Percentiles rank a stretch among this genome's conserved stretches.
phyloP scores from a whole-genome alignment of 2,888 invertebrate species.

The Thysanoteuthis rhombus region DNA sequence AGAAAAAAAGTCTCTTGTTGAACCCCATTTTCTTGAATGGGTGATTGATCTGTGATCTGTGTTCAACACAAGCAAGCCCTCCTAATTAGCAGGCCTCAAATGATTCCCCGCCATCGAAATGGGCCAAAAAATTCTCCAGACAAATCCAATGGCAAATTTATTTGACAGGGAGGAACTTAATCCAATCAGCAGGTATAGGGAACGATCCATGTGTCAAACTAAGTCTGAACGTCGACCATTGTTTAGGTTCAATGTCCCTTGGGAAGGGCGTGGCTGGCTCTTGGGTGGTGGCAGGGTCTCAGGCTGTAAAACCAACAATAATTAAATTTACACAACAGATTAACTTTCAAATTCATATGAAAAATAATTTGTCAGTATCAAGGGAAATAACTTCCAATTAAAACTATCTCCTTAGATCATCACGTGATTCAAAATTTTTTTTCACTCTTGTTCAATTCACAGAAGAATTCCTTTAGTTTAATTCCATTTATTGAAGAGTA shows the following conservation, averaged over 20 bases:
- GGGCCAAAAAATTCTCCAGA: neutral
- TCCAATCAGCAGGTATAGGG: neutral
- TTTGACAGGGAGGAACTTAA: neutral
- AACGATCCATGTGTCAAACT: slow-evolving; percentile 21
- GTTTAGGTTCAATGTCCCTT: neutral
- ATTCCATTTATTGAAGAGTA: no score
- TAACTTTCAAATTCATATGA: neutral
- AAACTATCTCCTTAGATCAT: no score
- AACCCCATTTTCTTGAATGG: neutral
- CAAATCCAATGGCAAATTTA: neutral
- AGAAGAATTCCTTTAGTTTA: no score
- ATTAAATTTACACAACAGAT: neutral
- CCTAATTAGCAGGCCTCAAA: neutral
- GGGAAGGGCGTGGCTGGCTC: neutral
- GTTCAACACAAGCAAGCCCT: slow-evolving; percentile 12
- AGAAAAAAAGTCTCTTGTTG: neutral
- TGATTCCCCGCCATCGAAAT: neutral
- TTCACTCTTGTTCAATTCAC: no score
- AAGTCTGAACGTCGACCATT: slow-evolving; percentile 23
- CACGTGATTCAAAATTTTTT: no score
- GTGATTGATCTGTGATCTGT: neutral
- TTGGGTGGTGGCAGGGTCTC: slow-evolving; percentile 14
- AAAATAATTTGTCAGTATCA: no score
- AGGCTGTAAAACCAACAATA: slow-evolving; percentile 15
- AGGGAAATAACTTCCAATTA: no score